Conservation (phyloP, 1,140 invertebrate genomes). For the Zaprionus lachaisei region DNA sequence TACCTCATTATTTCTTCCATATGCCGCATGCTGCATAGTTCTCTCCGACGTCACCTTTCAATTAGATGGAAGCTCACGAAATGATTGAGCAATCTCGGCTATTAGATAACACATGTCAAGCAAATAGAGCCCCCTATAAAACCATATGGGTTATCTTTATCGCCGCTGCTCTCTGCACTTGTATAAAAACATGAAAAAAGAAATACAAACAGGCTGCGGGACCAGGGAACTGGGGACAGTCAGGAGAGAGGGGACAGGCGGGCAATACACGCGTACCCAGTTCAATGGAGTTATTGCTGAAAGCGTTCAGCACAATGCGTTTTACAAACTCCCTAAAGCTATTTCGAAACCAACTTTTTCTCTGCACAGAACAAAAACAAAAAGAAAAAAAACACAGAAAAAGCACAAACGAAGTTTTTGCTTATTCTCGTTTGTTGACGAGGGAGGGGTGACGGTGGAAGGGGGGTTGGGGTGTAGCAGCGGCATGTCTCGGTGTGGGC, state of each 20-base stretch:
- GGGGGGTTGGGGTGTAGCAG: slow-evolving; percentile 7
- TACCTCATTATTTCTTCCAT: background rate
- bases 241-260: too few species aligned
- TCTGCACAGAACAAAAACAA: slow-evolving; percentile 7
- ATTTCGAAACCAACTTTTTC: slow-evolving; percentile 67
- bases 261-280: slow-evolving; percentile 64
- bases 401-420: slow-evolving; percentile 60
- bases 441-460: slow-evolving; percentile 14
- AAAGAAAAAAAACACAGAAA: background rate
- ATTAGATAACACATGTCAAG: slow-evolving; percentile 78
- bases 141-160: slow-evolving; percentile 50
- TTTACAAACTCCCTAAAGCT: slow-evolving; percentile 72
- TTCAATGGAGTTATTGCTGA: slow-evolving; percentile 77
- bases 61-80: slow-evolving; percentile 75
- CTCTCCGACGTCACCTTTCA: slow-evolving; percentile 57
- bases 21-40: background rate
- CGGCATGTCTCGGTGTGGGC: slow-evolving; percentile 74
- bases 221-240: background rate
- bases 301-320: slow-evolving; percentile 67
- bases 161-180: slow-evolving; percentile 12
- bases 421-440: slow-evolving; percentile 11
- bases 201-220: slow-evolving; percentile 17
- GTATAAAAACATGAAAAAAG: background rate
- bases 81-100: slow-evolving; percentile 76
- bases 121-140: slow-evolving; percentile 47